Conservation (phyloP, 2,888 invertebrate genomes). For the Cotesia congregata region DNA sequence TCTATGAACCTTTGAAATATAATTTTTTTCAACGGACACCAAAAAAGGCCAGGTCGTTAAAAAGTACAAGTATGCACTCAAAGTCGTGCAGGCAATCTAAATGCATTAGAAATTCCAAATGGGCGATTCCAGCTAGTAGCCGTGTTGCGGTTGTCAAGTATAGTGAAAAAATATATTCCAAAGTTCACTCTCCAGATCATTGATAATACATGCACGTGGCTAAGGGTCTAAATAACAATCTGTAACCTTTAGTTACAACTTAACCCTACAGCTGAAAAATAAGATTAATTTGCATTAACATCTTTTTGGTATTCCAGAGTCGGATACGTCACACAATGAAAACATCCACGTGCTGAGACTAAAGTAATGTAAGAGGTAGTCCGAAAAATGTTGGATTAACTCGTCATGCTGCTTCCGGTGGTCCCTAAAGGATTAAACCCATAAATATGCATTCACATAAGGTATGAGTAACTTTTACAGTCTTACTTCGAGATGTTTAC, state of each 20-base stretch:
- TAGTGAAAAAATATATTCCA: background rate
- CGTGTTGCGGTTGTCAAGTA: background rate
- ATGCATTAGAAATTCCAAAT: constrained; percentile 20
- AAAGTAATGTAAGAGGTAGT: background rate
- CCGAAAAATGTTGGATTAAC: background rate
- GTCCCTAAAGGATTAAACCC: background rate
- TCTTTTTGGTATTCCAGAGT: constrained; percentile 6
- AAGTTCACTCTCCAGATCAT: background rate
- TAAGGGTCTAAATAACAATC: background rate
- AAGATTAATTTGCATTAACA: background rate
- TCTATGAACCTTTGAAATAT: background rate
- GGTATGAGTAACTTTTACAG: background rate
- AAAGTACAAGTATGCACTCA: background rate
- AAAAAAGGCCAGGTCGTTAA: background rate
- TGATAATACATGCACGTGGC: constrained; percentile 8
- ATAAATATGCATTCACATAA: background rate
- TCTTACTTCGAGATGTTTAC: background rate
- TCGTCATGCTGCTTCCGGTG: background rate
- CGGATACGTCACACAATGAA: background rate
- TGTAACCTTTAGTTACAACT: background rate
- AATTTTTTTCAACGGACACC: background rate
- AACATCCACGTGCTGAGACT: background rate
- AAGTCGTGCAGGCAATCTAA: constrained; percentile 16
- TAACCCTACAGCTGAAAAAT: too few relatives aligned
- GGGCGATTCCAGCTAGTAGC: background rate